These are phyloP conservation scores for Sinohyriopsis cumingii DNA, from an alignment of 2,888 invertebrate species.

Conservation along the genomic window DNA sequence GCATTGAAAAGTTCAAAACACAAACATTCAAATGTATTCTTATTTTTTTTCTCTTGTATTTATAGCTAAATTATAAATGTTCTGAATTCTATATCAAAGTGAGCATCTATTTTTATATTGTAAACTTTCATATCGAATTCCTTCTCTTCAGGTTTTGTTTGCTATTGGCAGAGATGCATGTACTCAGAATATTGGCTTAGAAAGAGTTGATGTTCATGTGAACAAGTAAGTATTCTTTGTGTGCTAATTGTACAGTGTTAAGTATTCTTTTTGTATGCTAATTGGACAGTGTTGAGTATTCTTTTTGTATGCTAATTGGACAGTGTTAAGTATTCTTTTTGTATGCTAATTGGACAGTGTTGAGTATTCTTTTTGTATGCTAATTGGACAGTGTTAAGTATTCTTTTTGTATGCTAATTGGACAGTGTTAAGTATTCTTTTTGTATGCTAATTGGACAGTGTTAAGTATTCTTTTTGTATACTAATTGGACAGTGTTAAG, in stretches of 20 bases:
- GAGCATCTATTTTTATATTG: background rate
- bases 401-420: too few species aligned
- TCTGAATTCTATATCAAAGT: conserved; percentile 5
- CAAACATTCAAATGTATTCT: too few species aligned
- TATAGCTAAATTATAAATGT: too few species aligned
- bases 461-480: too few species aligned
- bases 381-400: background rate
- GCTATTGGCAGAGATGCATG: conserved; percentile 77
- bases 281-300: conserved; percentile 17
- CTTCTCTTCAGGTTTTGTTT: conserved; percentile 73
- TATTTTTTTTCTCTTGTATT: too few species aligned
- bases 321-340: background rate
- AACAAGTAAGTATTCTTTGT: conserved; percentile 60
- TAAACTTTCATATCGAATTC: conserved; percentile 1
- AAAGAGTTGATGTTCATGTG: conserved; percentile 67
- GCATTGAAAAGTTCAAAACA: too few species aligned
- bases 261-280: too few species aligned
- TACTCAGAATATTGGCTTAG: conserved; percentile 68
- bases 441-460: background rate
- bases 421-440: conserved; percentile 33
- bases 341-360: too few species aligned
- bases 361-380: conserved; percentile 20
- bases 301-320: background rate
- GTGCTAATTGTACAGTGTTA: background rate
- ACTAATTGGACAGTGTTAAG: too few species aligned